A percentile compares a stretch with the other conserved stretches of the same genome.
These are phyloP conservation scores for Ptychochromis oligacanthus DNA, from an alignment of 2,113 vertebrate genomes.

Conservation along the genomic window DNA sequence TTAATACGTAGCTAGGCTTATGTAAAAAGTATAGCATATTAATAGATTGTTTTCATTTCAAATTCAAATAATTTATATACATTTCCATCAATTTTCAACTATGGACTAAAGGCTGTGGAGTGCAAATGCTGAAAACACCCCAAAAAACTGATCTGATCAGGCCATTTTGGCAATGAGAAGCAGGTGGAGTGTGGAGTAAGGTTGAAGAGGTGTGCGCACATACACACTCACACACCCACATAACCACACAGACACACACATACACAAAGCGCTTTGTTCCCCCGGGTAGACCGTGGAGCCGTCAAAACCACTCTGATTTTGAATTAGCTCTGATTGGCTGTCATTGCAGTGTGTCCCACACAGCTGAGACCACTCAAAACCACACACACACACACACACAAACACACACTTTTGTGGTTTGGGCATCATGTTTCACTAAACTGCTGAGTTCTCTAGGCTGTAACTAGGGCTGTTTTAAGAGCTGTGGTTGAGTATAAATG, in stretches of 20 bases:
- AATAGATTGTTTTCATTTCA: slow-evolving; percentile 15
- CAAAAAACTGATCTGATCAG: slow-evolving; percentile 58
- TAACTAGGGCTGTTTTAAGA: slow-evolving; percentile 70
- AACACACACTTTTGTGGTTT: slow-evolving; percentile 61
- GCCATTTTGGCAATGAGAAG: slow-evolving; percentile 75
- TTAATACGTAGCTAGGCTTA: not conserved
- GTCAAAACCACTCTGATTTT: slow-evolving; percentile 82
- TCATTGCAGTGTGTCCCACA: slow-evolving; percentile 75
- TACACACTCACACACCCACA: slow-evolving; percentile 23
- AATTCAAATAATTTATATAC: not conserved
- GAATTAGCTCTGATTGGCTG: slow-evolving; percentile 82
- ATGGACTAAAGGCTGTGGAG: slow-evolving; percentile 46
- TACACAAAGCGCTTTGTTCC: slow-evolving; percentile 68
- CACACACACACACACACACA: slow-evolving; percentile 47
- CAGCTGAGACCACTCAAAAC: slow-evolving; percentile 80
- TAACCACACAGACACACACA: slow-evolving; percentile 29
- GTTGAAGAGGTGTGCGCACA: slow-evolving; percentile 58
- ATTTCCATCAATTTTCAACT: slow-evolving; percentile 25
- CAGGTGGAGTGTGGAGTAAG: slow-evolving; percentile 71
- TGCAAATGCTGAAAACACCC: slow-evolving; percentile 61
- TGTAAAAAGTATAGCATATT: not conserved
- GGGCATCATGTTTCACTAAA: slow-evolving; percentile 76
- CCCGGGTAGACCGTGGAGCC: slow-evolving; percentile 68
- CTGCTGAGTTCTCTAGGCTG: slow-evolving; percentile 68
- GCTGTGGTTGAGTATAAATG: slow-evolving; percentile 55